Evolutionary conservation across 2,888 invertebrate species (phyloP), one percentile per base, ranked within the genome.

Genomic region (Aphodius granarius): DNA sequence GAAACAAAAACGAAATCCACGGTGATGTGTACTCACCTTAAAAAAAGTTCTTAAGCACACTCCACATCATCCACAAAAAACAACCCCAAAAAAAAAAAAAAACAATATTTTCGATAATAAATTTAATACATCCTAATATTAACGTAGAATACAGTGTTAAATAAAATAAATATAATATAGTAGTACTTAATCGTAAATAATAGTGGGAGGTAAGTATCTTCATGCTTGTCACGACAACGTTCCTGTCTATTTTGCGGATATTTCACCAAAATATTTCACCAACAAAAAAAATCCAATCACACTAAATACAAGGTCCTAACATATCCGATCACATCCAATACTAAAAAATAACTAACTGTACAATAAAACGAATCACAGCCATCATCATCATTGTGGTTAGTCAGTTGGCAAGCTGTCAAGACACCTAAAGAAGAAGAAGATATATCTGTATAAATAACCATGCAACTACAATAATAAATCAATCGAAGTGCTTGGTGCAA

Each of bases 331-430:
- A 68, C n/a, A 20, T 5, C 68, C n/a, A 68, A 6, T 68, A 18
- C 19, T 65, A 65, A 9, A 65, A 65, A 20, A 20, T 19, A 22
- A 21, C 20, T 21, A 68, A 77, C 73, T 70, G 21, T 77, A 77
- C 73, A 73, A 75, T 20, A 73, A 77, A 73, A 72, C 76, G 75
- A 81, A 82, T 84, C 83, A 85, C 84, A 85, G 84, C 83, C 82
- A 80, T 84, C 83, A 80, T 83, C 75, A 75, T 75, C n/a, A n/a
- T n/a, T n/a, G 74, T 66, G 71, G 77, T 78, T 79, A 78, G 78
- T 79, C 74, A 76, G 74, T 75, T 76, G 78, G 77, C 79, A 78
- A 79, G 79, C 80, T 77, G 78, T 81, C 80, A 81, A 80, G 81
- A 80, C 74, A 81, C 80, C 81, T 81, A 80, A 75, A 76, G 79